Base-by-base conservation (phyloP, 2,113 vertebrate genomes). In the Coracopsis vasa region DNA sequence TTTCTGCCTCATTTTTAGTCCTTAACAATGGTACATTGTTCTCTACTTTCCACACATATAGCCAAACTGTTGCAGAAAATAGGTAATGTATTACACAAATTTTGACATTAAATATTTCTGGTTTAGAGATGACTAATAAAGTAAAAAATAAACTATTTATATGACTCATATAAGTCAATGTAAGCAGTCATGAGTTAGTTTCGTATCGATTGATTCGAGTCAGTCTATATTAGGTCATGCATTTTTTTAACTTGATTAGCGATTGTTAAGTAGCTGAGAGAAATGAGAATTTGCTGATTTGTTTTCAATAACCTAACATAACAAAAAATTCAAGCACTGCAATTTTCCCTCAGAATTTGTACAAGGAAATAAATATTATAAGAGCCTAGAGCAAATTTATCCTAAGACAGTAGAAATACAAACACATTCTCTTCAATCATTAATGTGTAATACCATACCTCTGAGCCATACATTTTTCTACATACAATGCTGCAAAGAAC, bases 281-380 rank as follows among this genome's bases (percentile, higher is more conserved):
- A 45, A 80, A 80, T 24, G 6, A 41, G 13, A 9, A 56, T 64
- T 75, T 77, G 7, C 23, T 58, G 6, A 13, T 45, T 60, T 72
- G 2, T 74, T 80, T 83, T 54, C 62, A 62, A 17, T 58, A 74
- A 42, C 3, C 0, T 56, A 51, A 24, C 0, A 1, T 0, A 85
- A 16, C 23, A 94, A 71, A 69, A 73, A 42, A 19, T 65, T 81
- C 21, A 75, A 79, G 20, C 17, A 50, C 1, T 64, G 44, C 17
- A 13, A 62, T 75, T 56, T 77, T 70, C 9, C 25, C 37, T 65
- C 35, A 27, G 16, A 72, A 65, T 44, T 84, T 69, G 84, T 78
- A 12, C 9, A n/a, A 66, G 21, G 31, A 74, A 66, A 66, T 39
- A 0, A 56, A 6, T 73, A 24, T 45, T 45, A 8, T 53, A 53